These are phyloP conservation scores for Serripes groenlandicus DNA, from an alignment of 2,888 invertebrate species.

Conservation along the genomic window DNA sequence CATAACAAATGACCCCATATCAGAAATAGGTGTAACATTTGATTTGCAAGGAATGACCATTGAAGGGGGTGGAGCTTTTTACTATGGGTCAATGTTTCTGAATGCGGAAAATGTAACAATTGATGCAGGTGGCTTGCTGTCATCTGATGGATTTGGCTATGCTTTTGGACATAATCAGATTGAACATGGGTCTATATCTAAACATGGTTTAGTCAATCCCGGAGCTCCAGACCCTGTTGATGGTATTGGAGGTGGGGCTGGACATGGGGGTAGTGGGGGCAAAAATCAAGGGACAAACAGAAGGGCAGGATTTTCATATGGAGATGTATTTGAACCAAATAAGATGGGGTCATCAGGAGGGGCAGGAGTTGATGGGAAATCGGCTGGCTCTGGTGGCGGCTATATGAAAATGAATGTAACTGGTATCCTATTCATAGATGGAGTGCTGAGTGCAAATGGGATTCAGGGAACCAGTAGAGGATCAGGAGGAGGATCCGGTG, in stretches of 20 bases:
- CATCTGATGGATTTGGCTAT: conserved; percentile 78
- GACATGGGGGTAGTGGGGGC: conserved; percentile 78
- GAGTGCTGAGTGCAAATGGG: conserved; percentile 76
- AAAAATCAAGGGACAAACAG: conserved; percentile 46
- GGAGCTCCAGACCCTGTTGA: conserved; percentile 62
- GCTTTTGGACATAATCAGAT: conserved; percentile 64
- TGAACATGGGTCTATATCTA: conserved; percentile 68
- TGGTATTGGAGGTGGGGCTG: conserved; percentile 68
- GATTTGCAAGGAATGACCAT: conserved; percentile 67
- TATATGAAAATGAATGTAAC: conserved; percentile 80
- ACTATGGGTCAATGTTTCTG: conserved; percentile 73
- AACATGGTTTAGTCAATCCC: conserved; percentile 76
- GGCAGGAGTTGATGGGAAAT: conserved; percentile 42
- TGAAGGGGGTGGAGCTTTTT: conserved; percentile 78
- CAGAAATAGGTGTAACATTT: conserved; percentile 74
- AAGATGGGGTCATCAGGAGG: conserved; percentile 78
- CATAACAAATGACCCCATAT: conserved; percentile 75
- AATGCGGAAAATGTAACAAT: conserved; percentile 76
- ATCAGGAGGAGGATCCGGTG: conserved; percentile 79
- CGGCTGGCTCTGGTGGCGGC: conserved; percentile 78
- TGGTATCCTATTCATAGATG: conserved; percentile 76
- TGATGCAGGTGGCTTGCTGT: conserved; percentile 75
- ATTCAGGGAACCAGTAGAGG: conserved; percentile 51
- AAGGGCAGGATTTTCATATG: conserved; percentile 75
- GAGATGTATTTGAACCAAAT: conserved; percentile 77